Evolutionary conservation across 2,113 vertebrate species (phyloP).

Genomic region (Prochilodus magdalenae): DNA sequence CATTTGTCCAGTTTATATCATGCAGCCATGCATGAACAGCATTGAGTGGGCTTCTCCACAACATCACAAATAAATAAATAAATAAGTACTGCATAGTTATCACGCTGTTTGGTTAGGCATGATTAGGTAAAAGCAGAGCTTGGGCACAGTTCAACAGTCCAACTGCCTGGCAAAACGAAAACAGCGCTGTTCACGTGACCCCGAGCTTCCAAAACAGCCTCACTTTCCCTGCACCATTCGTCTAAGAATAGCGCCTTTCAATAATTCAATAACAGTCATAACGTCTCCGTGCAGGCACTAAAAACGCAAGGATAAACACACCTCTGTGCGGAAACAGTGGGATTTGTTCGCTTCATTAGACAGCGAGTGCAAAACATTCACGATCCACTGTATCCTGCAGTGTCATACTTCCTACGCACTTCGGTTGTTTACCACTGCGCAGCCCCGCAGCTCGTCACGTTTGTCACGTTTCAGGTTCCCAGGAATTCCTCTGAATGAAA

Average conservation of each 20-base stretch:
- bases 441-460: conserved; percentile 36
- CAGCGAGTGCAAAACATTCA: conserved; percentile 1
- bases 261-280: not conserved
- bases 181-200: conserved; percentile 1
- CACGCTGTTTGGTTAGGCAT: not conserved
- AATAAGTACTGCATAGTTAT: not conserved
- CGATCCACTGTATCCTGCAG: not conserved
- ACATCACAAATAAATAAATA: not conserved
- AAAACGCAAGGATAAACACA: not conserved
- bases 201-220: conserved; percentile 10
- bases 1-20: no score
- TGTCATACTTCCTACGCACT: conserved; percentile 41
- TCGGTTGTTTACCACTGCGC: conserved; percentile 43
- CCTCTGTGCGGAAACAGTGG: not conserved
- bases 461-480: conserved; percentile 44
- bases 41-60: no score
- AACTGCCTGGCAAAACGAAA: not conserved
- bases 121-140: conserved; percentile 3
- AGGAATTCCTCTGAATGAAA: conserved; percentile 48
- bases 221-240: not conserved
- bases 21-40: no score
- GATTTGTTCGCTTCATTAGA: not conserved
- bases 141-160: not conserved
- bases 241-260: conserved; percentile 26
- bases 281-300: not conserved